phyloP scores from a whole-genome alignment of 2,113 vertebrate genomes.

The Tragulus kanchil region DNA sequence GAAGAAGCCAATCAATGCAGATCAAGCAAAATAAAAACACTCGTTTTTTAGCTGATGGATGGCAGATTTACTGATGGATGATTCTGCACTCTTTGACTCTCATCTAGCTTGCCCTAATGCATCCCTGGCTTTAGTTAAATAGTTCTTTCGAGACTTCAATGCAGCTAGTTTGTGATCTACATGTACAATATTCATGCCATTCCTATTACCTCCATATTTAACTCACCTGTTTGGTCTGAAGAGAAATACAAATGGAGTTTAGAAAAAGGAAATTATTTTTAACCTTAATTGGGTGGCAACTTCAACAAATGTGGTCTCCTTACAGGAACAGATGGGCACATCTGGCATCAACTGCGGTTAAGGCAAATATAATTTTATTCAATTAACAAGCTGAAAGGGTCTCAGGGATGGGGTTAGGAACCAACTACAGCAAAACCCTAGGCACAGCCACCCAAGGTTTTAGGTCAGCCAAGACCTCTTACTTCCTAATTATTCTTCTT shows the following conservation, averaged over 20 bases:
- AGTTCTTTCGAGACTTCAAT: background rate
- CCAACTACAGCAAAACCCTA: background rate
- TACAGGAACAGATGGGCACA: background rate
- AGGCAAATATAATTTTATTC: background rate
- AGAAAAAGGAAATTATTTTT: conserved; percentile 5
- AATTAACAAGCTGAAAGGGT: background rate
- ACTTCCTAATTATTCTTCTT: background rate
- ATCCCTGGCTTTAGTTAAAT: background rate
- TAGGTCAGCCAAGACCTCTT: background rate
- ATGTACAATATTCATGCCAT: background rate
- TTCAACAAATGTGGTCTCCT: background rate
- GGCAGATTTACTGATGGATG: background rate
- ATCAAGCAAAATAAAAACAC: background rate
- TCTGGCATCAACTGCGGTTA: background rate
- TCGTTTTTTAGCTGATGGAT: background rate
- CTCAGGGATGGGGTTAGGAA: background rate
- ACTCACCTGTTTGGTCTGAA: conserved; percentile 29
- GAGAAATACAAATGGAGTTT: conserved; percentile 36
- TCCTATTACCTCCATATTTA: background rate
- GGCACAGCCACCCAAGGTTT: background rate
- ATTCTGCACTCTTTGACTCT: background rate
- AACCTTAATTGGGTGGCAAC: background rate
- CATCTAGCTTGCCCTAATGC: background rate
- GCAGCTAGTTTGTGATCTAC: background rate
- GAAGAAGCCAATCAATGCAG: background rate